Percentiles rank a stretch among this genome's conserved stretches.
Conservation (phyloP, 2,888 invertebrate species). For the Dilophus febrilis region DNA sequence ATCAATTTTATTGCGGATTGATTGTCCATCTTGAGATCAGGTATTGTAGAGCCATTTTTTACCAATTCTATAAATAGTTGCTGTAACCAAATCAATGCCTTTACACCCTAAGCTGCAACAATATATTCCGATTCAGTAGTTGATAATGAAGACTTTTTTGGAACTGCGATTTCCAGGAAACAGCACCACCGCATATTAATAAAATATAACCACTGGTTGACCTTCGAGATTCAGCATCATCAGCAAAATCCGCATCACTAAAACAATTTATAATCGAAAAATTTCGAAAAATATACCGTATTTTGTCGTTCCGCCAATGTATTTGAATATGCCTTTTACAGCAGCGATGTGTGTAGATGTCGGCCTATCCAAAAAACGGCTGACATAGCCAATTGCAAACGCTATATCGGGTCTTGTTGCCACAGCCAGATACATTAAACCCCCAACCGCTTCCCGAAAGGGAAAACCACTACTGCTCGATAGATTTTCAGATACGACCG, state of each 20-base stretch:
- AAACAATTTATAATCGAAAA: conserved; percentile 6
- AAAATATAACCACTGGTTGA: conserved; percentile 13
- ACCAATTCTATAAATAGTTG: conserved; percentile 2
- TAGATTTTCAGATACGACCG: neutral
- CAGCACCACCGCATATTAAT: too few relatives aligned
- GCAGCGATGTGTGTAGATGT: conserved; percentile 6
- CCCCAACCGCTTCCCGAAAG: conserved; percentile 6
- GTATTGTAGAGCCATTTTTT: neutral
- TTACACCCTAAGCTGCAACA: conserved; percentile 11
- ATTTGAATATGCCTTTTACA: conserved; percentile 10
- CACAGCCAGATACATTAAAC: conserved; percentile 7
- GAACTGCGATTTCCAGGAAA: conserved; percentile 13
- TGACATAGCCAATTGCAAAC: conserved; percentile 5
- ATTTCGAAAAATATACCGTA: too few relatives aligned
- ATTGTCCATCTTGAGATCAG: conserved; percentile 7
- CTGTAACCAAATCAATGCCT: conserved; percentile 12
- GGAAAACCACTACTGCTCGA: neutral
- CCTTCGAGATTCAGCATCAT: conserved; percentile 9
- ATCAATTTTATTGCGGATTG: conserved; percentile 8
- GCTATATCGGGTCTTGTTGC: conserved; percentile 10
- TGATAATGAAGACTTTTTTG: conserved; percentile 13
- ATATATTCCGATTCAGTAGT: conserved; percentile 15
- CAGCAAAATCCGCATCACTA: conserved; percentile 12
- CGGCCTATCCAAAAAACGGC: conserved; percentile 8
- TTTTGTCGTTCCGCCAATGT: conserved; percentile 3